phyloP scores from a whole-genome alignment of 1,140 invertebrate species.

The Drosophila sp. region DNA sequence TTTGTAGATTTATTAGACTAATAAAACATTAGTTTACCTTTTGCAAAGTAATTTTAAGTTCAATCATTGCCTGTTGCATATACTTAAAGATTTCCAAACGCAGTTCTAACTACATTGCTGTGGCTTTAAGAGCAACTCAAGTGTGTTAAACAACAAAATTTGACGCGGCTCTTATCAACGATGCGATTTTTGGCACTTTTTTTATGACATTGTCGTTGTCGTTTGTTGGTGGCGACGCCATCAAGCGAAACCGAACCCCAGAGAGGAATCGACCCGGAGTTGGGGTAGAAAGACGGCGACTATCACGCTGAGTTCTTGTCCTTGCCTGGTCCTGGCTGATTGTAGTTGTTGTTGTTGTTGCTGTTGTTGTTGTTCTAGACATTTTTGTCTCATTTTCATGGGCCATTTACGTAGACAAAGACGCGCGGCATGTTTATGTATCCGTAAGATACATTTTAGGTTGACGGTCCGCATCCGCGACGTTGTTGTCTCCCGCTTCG shows the following conservation, averaged over 20 bases:
- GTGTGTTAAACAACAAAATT: constrained; percentile 27
- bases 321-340: constrained; percentile 33
- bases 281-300: constrained; percentile 43
- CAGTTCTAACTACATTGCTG: neutral
- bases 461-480: constrained; percentile 53
- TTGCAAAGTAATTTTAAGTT: neutral
- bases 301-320: constrained; percentile 63
- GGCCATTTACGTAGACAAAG: constrained; percentile 81
- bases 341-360: constrained; percentile 31
- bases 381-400: constrained; percentile 78
- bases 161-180: constrained; percentile 68
- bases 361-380: constrained; percentile 53
- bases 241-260: constrained; percentile 52
- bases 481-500: constrained; percentile 22
- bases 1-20: too few relatives aligned
- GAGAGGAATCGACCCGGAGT: neutral
- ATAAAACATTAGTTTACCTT: too few relatives aligned
- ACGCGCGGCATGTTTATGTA: constrained; percentile 78
- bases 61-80: constrained; percentile 1
- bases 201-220: constrained; percentile 71
- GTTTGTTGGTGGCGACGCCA: constrained; percentile 28
- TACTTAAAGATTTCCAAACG: neutral
- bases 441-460: constrained; percentile 79
- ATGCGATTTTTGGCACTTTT: constrained; percentile 76
- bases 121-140: constrained; percentile 10